Evolutionary conservation across 2,797 vertebrate species (phyloP).

Genomic region (Octomys mimax): DNA sequence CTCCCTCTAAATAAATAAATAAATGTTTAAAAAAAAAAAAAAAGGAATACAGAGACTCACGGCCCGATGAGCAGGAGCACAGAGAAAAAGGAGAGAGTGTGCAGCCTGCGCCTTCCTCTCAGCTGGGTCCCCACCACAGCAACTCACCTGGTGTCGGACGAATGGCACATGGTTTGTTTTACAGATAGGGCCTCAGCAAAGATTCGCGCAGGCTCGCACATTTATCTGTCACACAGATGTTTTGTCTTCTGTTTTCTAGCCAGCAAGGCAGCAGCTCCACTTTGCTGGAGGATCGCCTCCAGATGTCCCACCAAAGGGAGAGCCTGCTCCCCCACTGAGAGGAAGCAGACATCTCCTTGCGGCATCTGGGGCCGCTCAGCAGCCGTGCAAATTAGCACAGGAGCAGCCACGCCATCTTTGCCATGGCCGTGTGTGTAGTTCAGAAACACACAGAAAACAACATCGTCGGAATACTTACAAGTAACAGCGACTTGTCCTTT

Average conservation of each 20-base stretch:
- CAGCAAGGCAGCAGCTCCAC: slow-evolving; percentile 79
- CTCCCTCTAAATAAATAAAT: no score
- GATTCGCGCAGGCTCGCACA: slow-evolving; percentile 74
- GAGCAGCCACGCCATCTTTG: slow-evolving; percentile 9
- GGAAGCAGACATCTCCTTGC: slow-evolving; percentile 42
- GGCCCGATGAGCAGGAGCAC: slow-evolving; percentile 73
- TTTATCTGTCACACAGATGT: slow-evolving; percentile 89
- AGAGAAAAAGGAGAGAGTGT: slow-evolving; percentile 76
- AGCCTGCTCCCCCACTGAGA: slow-evolving; percentile 74
- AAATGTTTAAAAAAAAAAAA: no score
- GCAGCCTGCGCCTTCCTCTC: slow-evolving; percentile 79
- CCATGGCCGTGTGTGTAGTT: slow-evolving; percentile 52
- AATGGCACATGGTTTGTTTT: slow-evolving; percentile 83
- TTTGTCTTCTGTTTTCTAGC: slow-evolving; percentile 83
- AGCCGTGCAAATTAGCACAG: slow-evolving; percentile 28
- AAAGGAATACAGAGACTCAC: slow-evolving; percentile 69
- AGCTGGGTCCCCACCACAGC: slow-evolving; percentile 78
- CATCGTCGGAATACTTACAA: not conserved
- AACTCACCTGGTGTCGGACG: slow-evolving; percentile 86
- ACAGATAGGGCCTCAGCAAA: slow-evolving; percentile 82
- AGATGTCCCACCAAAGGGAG: slow-evolving; percentile 81
- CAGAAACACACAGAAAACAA: slow-evolving; percentile 10
- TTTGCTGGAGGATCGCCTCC: slow-evolving; percentile 78
- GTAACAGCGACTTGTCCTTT: slow-evolving; percentile 37
- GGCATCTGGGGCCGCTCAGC: slow-evolving; percentile 68